Evolutionary conservation across 2,113 vertebrate genomes (phyloP).

Genomic region (Ornithorhynchus anatinus): DNA sequence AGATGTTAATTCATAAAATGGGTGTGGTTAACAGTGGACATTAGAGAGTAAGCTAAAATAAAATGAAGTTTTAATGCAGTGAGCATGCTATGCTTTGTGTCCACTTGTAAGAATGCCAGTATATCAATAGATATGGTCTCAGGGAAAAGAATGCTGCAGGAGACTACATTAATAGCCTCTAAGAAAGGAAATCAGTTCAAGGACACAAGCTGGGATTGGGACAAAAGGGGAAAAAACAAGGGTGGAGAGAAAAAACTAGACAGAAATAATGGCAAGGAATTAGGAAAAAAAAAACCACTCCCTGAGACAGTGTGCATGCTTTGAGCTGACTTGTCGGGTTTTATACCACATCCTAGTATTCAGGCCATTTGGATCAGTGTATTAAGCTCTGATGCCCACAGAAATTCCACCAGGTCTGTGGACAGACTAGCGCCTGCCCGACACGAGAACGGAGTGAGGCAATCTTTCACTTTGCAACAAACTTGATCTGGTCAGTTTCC

Average conservation of each 20-base stretch:
- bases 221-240: not conserved
- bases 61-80: conserved; percentile 2
- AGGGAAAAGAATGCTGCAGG: not conserved
- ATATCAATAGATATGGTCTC: not conserved
- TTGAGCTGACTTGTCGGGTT: too few species aligned
- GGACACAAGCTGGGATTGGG: not conserved
- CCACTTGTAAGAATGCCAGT: conserved; percentile 1
- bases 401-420: too few species aligned
- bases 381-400: too few species aligned
- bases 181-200: conserved; percentile 5
- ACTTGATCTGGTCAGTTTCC: too few species aligned
- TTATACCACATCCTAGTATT: too few species aligned
- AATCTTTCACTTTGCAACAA: too few species aligned
- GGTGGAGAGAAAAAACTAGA: not conserved
- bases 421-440: too few species aligned
- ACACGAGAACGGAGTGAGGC: too few species aligned
- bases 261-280: not conserved
- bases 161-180: not conserved
- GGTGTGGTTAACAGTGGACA: not conserved
- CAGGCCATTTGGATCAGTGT: too few species aligned
- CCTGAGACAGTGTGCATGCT: too few species aligned
- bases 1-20: conserved; percentile 9
- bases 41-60: conserved; percentile 2
- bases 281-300: too few species aligned
- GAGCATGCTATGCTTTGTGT: not conserved